A percentile compares a stretch with the other conserved stretches of the same genome.
phyloP scores from a whole-genome alignment of 2,888 invertebrate genomes.

The Apamea epomidion region DNA sequence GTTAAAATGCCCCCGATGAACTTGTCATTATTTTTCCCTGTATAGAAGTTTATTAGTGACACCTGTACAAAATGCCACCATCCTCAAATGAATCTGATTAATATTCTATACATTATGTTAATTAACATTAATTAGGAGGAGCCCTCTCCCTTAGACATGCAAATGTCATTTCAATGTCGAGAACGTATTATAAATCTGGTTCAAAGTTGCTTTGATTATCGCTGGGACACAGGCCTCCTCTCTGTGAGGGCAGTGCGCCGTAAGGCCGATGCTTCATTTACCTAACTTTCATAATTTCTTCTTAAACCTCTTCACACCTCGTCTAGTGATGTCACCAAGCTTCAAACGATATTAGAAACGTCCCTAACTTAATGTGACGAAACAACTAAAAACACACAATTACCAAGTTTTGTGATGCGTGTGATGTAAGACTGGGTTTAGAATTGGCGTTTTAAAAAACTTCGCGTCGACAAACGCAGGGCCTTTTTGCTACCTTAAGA shows the following conservation, averaged over 20 bases:
- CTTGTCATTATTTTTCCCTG: too few relatives aligned
- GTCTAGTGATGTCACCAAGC: conserved; percentile 8
- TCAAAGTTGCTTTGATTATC: not conserved
- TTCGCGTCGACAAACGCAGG: not conserved
- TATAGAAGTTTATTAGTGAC: too few relatives aligned
- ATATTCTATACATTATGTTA: too few relatives aligned
- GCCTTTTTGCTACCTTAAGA: too few relatives aligned
- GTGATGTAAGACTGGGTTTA: not conserved
- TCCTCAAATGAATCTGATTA: too few relatives aligned
- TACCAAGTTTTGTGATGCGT: conserved; percentile 26
- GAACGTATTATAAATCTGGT: conserved; percentile 7
- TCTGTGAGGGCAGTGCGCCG: not conserved
- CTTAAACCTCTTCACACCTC: not conserved
- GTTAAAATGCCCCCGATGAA: too few relatives aligned
- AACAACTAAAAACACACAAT: conserved; percentile 11
- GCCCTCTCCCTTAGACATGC: conserved; percentile 20
- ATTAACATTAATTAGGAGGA: too few relatives aligned
- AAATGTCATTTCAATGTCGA: conserved; percentile 38
- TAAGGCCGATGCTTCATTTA: not conserved
- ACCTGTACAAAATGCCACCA: too few relatives aligned
- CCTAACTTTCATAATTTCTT: not conserved
- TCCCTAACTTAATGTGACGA: conserved; percentile 26
- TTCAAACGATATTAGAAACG: conserved; percentile 4
- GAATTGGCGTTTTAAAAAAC: too few relatives aligned
- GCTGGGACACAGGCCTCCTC: not conserved